These are phyloP conservation scores for Drosophila villosipedis DNA, from an alignment of 2,888 invertebrate genomes.

Conservation along the genomic window DNA sequence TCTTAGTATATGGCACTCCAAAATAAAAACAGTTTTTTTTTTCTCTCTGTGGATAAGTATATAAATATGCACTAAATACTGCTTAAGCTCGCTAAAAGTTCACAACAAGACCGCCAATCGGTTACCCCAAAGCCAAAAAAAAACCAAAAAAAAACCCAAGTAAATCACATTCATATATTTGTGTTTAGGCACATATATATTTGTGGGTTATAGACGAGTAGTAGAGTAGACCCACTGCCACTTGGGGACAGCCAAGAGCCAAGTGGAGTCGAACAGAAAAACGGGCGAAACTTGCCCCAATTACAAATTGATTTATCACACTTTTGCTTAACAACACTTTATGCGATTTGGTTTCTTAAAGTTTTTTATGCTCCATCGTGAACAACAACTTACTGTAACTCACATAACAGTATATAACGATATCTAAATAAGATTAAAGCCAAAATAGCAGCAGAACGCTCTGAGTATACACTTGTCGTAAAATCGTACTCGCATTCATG, in stretches of 20 bases:
- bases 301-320: slow-evolving; percentile 67
- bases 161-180: slow-evolving; percentile 3
- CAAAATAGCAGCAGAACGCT: not conserved
- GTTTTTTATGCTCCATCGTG: slow-evolving; percentile 48
- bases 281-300: slow-evolving; percentile 50
- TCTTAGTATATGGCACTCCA: not conserved
- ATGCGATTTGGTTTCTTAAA: slow-evolving; percentile 62
- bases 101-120: slow-evolving; percentile 29
- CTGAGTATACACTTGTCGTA: not conserved
- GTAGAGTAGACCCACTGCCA: not conserved
- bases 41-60: not conserved
- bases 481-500: not conserved
- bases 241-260: slow-evolving; percentile 4
- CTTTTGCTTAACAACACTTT: slow-evolving; percentile 67
- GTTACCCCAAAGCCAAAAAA: slow-evolving; percentile 3
- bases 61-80: slow-evolving; percentile 28
- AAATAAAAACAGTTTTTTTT: not conserved
- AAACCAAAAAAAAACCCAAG: not conserved
- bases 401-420: slow-evolving; percentile 1
- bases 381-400: slow-evolving; percentile 25
- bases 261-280: slow-evolving; percentile 3
- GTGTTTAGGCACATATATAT: slow-evolving; percentile 7
- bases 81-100: slow-evolving; percentile 44
- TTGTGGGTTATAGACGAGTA: slow-evolving; percentile 7
- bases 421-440: not conserved